Evolutionary conservation across 2,797 vertebrate species (phyloP).

Genomic region (Pipistrellus pipistrellus): DNA sequence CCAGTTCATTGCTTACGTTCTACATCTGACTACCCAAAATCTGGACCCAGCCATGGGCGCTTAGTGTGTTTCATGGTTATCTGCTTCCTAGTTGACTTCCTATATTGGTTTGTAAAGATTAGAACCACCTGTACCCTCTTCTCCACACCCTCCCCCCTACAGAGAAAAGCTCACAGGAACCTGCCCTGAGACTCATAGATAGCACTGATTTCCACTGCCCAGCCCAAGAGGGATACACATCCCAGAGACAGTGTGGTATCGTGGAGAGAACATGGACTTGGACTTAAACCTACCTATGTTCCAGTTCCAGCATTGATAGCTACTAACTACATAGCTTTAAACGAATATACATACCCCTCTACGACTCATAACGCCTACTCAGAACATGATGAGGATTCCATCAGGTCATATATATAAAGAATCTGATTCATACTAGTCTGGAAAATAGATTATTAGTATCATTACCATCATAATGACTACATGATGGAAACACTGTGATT

Average conservation of each 20-base stretch:
- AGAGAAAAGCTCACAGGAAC: not conserved
- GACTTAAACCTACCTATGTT: not conserved
- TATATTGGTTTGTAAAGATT: not conserved
- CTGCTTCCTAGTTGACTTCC: not conserved
- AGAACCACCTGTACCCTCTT: not conserved
- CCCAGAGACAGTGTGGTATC: not conserved
- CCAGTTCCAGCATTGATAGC: not conserved
- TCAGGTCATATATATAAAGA: not conserved
- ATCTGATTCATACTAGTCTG: not conserved
- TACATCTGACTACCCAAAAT: not conserved
- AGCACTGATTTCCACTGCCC: not conserved
- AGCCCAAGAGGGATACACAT: not conserved
- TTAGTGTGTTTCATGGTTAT: not conserved
- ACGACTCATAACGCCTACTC: not conserved
- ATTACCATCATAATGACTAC: not conserved
- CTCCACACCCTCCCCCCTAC: not conserved
- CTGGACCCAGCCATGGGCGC: not conserved
- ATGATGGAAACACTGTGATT: not conserved
- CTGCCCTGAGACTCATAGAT: not conserved
- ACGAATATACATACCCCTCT: not conserved
- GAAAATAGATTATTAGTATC: not conserved
- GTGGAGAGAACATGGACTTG: not conserved
- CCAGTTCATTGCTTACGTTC: not conserved
- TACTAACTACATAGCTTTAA: not conserved
- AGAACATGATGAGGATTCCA: not conserved